Conservation (phyloP, 2,113 vertebrate species). For the Callaeas wilsoni region DNA sequence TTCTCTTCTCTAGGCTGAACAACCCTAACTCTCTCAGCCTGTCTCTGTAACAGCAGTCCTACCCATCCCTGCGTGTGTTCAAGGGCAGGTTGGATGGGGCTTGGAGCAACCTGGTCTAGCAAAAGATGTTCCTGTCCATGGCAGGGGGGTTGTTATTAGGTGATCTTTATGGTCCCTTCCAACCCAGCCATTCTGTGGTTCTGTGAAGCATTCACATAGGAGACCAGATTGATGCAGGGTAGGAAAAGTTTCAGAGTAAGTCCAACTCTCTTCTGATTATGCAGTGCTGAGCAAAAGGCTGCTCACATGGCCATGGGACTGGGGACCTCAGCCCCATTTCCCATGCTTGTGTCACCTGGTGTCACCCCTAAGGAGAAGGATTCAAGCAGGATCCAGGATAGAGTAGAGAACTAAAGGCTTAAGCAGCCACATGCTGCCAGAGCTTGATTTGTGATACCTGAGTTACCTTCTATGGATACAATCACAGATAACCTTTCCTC, state of each 20-base stretch:
- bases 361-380: neutral
- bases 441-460: neutral
- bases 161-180: neutral
- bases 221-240: fast-evolving
- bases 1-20: neutral
- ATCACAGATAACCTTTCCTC: neutral
- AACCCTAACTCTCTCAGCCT: neutral
- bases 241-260: neutral
- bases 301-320: neutral
- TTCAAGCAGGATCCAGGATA: neutral
- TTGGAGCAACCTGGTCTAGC: neutral
- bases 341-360: neutral
- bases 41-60: neutral
- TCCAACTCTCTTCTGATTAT: neutral
- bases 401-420: neutral
- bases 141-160: neutral
- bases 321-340: neutral
- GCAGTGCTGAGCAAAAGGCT: neutral
- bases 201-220: fast-evolving
- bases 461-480: neutral
- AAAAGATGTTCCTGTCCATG: neutral
- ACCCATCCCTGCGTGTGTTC: no score
- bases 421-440: neutral
- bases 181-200: neutral
- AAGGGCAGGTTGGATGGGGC: neutral